phyloP scores from a whole-genome alignment of 2,888 invertebrate species.

The Himalopsyche japonica region DNA sequence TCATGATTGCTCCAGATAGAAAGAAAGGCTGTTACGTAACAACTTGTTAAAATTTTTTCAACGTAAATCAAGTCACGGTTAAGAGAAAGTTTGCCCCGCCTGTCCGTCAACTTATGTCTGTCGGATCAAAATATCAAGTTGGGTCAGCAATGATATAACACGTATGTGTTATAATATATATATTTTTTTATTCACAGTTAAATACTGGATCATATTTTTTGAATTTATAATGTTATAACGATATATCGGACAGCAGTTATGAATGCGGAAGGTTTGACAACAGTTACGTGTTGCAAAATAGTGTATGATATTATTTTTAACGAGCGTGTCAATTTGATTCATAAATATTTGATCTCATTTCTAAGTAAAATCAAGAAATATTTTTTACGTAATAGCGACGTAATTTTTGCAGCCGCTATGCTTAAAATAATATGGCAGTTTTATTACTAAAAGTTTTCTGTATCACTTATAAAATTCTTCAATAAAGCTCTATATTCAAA shows the following conservation, averaged over 20 bases:
- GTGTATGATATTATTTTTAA: background rate
- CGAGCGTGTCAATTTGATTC: background rate
- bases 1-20: conserved; percentile 18
- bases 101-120: background rate
- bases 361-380: background rate
- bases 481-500: no score
- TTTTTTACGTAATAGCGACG: no score
- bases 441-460: no score
- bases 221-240: background rate
- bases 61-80: conserved; percentile 28
- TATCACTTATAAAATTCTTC: no score
- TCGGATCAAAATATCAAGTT: background rate
- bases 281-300: background rate
- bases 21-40: conserved; percentile 30
- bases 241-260: background rate
- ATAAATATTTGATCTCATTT: background rate
- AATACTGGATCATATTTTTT: background rate
- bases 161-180: background rate
- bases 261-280: background rate
- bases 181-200: background rate
- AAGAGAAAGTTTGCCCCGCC: conserved; percentile 18
- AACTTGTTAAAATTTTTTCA: conserved; percentile 7
- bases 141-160: background rate
- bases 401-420: no score
- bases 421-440: no score